Evolutionary conservation across 2,113 vertebrate species (phyloP).

Genomic region (Mugil cephalus): DNA sequence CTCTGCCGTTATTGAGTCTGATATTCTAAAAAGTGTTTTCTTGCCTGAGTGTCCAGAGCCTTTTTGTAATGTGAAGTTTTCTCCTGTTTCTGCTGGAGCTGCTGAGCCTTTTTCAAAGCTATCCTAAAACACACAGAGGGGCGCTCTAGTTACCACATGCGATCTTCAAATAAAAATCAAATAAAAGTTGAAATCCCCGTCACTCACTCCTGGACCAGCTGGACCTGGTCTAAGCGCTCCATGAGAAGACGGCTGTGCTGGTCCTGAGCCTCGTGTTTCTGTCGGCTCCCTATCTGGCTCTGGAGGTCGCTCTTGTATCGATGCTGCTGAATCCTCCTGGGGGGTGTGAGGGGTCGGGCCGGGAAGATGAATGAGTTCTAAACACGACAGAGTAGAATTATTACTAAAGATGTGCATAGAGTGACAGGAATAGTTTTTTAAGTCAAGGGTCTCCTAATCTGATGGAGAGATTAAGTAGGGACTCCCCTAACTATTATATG

Average conservation of each 20-base stretch:
- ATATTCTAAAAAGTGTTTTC: neutral
- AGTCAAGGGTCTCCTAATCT: too few species aligned
- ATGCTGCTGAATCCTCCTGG: conserved; percentile 74
- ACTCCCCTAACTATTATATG: too few species aligned
- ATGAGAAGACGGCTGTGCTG: conserved; percentile 75
- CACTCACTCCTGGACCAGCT: conserved; percentile 87
- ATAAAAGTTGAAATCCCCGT: neutral
- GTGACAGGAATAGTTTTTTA: too few species aligned
- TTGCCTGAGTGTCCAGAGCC: conserved; percentile 86
- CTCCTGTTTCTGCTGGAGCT: conserved; percentile 80
- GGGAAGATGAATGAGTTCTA: conserved; percentile 86
- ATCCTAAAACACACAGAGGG: conserved; percentile 74
- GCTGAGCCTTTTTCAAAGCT: conserved; percentile 78
- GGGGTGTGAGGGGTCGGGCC: conserved; percentile 81
- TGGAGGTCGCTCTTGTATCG: conserved; percentile 80
- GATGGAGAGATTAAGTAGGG: too few species aligned
- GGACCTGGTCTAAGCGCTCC: conserved; percentile 82
- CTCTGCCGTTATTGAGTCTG: too few species aligned
- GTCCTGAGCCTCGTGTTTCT: conserved; percentile 64
- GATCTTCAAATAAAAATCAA: neutral
- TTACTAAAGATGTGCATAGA: too few species aligned
- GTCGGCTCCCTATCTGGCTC: conserved; percentile 75
- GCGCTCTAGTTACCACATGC: neutral
- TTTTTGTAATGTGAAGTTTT: conserved; percentile 77
- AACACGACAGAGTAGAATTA: conserved; percentile 4